Percentiles rank a stretch among this genome's conserved stretches.
phyloP scores from a whole-genome alignment of 2,113 vertebrate species.

The Varanus salvator region DNA sequence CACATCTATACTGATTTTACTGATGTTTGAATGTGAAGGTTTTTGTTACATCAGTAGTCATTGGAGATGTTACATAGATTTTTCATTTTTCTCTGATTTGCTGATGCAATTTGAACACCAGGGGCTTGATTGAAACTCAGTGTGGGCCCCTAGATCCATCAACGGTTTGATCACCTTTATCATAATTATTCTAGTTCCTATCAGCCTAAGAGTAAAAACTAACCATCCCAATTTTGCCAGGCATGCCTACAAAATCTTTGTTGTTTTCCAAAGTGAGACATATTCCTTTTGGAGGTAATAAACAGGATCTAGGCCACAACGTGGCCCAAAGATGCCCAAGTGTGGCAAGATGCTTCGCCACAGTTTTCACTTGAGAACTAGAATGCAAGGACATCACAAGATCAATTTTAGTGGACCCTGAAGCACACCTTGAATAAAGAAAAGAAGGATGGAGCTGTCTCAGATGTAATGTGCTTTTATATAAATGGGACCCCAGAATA shows the following conservation, averaged over 20 bases:
- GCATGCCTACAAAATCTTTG: not conserved
- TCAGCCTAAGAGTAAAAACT: not conserved
- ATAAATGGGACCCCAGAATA: not conserved
- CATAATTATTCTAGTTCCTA: slow-evolving; percentile 2
- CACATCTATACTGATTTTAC: not conserved
- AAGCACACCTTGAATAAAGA: not conserved
- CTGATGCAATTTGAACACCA: slow-evolving; percentile 12
- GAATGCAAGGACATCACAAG: not conserved
- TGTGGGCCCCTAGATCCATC: not conserved
- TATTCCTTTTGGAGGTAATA: not conserved
- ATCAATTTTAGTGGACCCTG: not conserved
- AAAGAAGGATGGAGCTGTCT: not conserved
- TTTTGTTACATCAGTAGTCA: slow-evolving; percentile 9
- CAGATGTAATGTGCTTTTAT: not conserved
- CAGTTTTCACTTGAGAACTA: not conserved
- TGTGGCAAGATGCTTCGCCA: slow-evolving; percentile 2
- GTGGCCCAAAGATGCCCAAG: not conserved
- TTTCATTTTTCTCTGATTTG: not conserved
- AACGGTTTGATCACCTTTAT: not conserved
- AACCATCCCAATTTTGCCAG: not conserved
- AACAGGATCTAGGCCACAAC: slow-evolving; percentile 1
- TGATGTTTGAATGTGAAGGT: not conserved
- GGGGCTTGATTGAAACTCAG: slow-evolving; percentile 23
- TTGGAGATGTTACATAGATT: slow-evolving; percentile 7
- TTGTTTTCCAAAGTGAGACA: not conserved